A percentile compares a stretch with the other conserved stretches of the same genome.
Evolutionary conservation across 2,888 invertebrate genomes (phyloP).

Genomic region (Cryptocephalus primarius): DNA sequence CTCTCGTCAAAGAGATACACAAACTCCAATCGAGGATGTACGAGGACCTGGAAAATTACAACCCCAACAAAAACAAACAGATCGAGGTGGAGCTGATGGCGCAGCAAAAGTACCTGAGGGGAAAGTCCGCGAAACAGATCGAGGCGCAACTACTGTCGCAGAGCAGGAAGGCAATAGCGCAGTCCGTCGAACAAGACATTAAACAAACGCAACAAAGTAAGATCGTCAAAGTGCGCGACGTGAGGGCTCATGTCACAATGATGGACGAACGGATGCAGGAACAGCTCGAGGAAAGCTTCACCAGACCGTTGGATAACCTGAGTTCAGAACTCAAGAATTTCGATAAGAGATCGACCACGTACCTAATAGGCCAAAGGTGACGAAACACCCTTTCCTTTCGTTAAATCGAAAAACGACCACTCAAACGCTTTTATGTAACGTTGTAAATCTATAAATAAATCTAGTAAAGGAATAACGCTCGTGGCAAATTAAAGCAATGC

Average conservation of each 20-base stretch:
- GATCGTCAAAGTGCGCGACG: conserved; percentile 20
- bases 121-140: conserved; percentile 37
- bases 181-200: conserved; percentile 37
- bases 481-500: conserved; percentile 4
- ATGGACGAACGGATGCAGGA: conserved; percentile 36
- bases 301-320: conserved; percentile 47
- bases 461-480: conserved; percentile 2
- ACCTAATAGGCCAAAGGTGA: conserved; percentile 58
- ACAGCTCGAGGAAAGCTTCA: conserved; percentile 45
- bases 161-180: conserved; percentile 42
- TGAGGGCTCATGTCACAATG: conserved; percentile 29
- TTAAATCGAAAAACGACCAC: neutral
- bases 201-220: conserved; percentile 20
- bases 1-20: conserved; percentile 35
- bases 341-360: conserved; percentile 47
- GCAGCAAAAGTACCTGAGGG: conserved; percentile 44
- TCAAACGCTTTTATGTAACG: neutral
- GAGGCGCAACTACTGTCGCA: conserved; percentile 53
- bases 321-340: conserved; percentile 53
- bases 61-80: conserved; percentile 30
- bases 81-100: conserved; percentile 33
- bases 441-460: conserved; percentile 3
- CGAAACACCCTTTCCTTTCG: conserved; percentile 1
- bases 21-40: conserved; percentile 38
- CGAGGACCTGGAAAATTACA: conserved; percentile 37